These are phyloP conservation scores for Drosophila prosaltans DNA, from an alignment of 1,140 invertebrate species.

Conservation along the genomic window DNA sequence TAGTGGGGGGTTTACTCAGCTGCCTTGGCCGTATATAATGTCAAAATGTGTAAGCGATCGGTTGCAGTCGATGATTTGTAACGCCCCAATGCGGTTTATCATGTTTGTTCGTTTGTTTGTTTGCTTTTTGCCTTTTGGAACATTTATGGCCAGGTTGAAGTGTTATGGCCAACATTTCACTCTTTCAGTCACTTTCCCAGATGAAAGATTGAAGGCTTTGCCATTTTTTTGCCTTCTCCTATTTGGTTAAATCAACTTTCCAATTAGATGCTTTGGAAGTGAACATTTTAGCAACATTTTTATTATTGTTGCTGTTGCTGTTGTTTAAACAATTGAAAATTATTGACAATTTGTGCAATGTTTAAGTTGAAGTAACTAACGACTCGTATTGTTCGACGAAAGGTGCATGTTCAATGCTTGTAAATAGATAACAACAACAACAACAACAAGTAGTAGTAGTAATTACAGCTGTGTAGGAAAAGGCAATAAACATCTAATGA, in stretches of 20 bases:
- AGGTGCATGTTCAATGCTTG: slow-evolving; percentile 1
- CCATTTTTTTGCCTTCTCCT: slow-evolving; percentile 35
- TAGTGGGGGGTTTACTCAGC: slow-evolving; percentile 24
- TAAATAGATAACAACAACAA: slow-evolving; percentile 1
- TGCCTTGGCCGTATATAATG: slow-evolving; percentile 26
- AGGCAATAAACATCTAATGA: slow-evolving; percentile 6
- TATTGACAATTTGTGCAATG: slow-evolving; percentile 3
- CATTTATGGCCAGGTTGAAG: slow-evolving; percentile 44
- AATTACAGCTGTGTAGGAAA: slow-evolving; percentile 4
- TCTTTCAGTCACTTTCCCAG: slow-evolving; percentile 44
- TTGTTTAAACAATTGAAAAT: not conserved
- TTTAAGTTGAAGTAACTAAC: slow-evolving; percentile 7
- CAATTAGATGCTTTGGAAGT: slow-evolving; percentile 33
- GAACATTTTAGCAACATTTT: not conserved
- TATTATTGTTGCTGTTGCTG: not conserved
- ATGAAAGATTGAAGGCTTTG: slow-evolving; percentile 18
- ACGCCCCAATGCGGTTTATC: slow-evolving; percentile 41
- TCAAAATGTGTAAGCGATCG: slow-evolving; percentile 57
- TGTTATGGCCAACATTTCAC: slow-evolving; percentile 20
- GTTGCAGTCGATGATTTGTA: slow-evolving; percentile 60
- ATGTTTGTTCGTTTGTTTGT: slow-evolving; percentile 3
- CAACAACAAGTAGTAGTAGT: not conserved
- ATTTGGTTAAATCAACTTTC: slow-evolving; percentile 51
- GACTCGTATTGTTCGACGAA: not conserved
- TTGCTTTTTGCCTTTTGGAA: not conserved